Conservation (phyloP, 2,113 vertebrate species). For the Myotis davidii region DNA sequence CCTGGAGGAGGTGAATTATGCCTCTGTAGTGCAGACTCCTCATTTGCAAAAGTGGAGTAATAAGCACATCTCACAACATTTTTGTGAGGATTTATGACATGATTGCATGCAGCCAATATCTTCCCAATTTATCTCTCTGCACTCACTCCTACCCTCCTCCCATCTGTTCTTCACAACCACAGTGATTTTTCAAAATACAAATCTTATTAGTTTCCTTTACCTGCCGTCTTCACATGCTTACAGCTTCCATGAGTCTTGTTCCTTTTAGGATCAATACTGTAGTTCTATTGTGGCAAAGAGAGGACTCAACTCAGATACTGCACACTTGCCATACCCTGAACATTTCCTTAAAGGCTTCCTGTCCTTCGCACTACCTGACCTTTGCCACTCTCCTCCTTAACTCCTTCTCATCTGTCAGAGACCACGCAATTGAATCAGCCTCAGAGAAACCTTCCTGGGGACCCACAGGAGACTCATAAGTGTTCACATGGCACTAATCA, state of each 20-base stretch:
- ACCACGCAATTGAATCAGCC: not conserved
- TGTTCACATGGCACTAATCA: not conserved
- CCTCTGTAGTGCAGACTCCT: not conserved
- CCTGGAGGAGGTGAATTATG: not conserved
- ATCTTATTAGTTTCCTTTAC: not conserved
- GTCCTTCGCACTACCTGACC: not conserved
- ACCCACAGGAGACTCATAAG: not conserved
- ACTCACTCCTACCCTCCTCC: not conserved
- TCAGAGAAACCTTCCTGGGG: not conserved
- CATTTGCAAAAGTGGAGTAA: not conserved
- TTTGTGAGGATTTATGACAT: not conserved
- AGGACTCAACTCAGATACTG: not conserved
- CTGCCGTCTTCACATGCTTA: not conserved
- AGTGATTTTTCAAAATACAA: not conserved
- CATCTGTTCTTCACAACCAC: not conserved
- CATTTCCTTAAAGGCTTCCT: not conserved
- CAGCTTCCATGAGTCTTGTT: not conserved
- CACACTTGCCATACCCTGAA: no score
- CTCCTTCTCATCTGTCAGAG: not conserved
- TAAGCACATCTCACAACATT: not conserved
- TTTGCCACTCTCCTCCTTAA: not conserved
- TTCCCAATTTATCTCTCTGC: not conserved
- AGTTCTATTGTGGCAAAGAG: not conserved
- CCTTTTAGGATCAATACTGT: not conserved
- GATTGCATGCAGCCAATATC: not conserved